phyloP scores from a whole-genome alignment of 2,888 invertebrate genomes.

The Nycteola revayana region DNA sequence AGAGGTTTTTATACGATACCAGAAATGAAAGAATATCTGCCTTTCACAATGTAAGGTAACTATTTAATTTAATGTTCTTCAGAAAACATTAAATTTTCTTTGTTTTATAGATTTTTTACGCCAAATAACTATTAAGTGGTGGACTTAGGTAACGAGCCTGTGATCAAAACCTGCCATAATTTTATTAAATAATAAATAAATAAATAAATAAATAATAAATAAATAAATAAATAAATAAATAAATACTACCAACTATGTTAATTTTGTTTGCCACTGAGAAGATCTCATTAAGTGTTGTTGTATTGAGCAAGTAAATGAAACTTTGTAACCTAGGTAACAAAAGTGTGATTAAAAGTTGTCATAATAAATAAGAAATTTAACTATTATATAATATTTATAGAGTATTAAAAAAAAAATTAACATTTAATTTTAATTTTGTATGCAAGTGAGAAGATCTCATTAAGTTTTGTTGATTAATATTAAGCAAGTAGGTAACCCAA shows the following conservation, averaged over 20 bases:
- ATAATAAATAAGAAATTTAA: slow-evolving; percentile 1
- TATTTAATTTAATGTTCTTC: slow-evolving; percentile 8
- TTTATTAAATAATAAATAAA: slow-evolving; percentile 4
- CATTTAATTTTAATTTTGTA: slow-evolving; percentile 11
- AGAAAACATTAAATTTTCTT: not conserved
- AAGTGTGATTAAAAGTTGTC: slow-evolving; percentile 1
- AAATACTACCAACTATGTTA: slow-evolving; percentile 3
- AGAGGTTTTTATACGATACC: slow-evolving; percentile 17
- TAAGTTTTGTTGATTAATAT: slow-evolving; percentile 6
- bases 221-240: slow-evolving; percentile 3
- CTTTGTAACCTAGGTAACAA: too few relatives aligned
- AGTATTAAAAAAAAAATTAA: too few relatives aligned
- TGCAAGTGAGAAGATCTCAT: slow-evolving; percentile 11
- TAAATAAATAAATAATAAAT: slow-evolving; percentile 2
- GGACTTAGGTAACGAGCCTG: slow-evolving; percentile 10
- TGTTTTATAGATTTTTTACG: slow-evolving; percentile 6
- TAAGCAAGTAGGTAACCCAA: not conserved
- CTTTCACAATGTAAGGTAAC: slow-evolving; percentile 5
- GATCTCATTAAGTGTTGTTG: slow-evolving; percentile 9
- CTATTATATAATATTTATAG: too few relatives aligned
- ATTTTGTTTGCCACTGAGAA: slow-evolving; percentile 10
- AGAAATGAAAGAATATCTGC: slow-evolving; percentile 23
- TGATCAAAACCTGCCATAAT: slow-evolving; percentile 12
- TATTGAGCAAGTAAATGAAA: not conserved
- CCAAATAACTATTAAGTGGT: slow-evolving; percentile 10